Conservation (phyloP, 2,888 invertebrate genomes). For the Agrochola lota region DNA sequence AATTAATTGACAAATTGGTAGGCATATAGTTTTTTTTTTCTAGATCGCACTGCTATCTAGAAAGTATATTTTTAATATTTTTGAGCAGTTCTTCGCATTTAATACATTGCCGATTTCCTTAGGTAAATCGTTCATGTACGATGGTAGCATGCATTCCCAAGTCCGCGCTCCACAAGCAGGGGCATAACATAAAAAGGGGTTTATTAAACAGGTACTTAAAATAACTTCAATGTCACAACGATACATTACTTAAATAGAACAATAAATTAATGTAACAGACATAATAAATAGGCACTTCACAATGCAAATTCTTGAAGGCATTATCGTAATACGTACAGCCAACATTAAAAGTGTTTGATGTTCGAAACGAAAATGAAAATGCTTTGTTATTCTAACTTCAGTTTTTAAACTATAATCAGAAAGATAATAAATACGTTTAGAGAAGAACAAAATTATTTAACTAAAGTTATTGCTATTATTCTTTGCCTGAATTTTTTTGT, state of each 20-base stretch:
- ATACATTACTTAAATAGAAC: not conserved
- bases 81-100: too few relatives aligned
- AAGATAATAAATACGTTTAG: not conserved
- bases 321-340: conserved; percentile 2
- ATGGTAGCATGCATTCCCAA: too few relatives aligned
- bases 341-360: not conserved
- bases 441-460: not conserved
- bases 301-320: not conserved
- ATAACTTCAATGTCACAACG: not conserved
- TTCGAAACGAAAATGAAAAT: not conserved
- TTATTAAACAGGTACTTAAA: not conserved
- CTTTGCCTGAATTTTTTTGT: not conserved
- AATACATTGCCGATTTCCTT: too few relatives aligned
- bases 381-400: not conserved
- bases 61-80: too few relatives aligned
- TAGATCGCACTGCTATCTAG: too few relatives aligned
- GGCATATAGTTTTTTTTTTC: too few relatives aligned
- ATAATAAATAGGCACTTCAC: conserved; percentile 4
- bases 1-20: too few relatives aligned
- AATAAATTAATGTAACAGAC: not conserved
- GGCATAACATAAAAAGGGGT: not conserved
- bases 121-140: too few relatives aligned
- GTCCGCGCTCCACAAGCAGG: too few relatives aligned
- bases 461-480: not conserved
- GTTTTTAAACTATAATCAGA: not conserved